These are phyloP conservation scores for Pitta sordida DNA, from an alignment of 2,113 vertebrate species.

Conservation along the genomic window DNA sequence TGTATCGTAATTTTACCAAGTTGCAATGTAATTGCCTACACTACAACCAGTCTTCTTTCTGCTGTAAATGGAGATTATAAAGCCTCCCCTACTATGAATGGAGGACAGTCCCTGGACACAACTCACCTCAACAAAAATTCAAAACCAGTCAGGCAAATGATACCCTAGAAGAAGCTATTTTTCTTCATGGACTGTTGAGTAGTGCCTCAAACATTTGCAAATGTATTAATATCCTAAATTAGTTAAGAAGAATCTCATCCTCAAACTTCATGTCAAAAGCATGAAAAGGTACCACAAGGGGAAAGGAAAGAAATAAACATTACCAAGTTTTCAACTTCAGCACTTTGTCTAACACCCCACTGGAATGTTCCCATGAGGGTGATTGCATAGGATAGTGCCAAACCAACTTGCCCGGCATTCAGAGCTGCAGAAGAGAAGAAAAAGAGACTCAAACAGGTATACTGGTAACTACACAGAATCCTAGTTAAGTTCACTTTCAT, in stretches of 20 bases:
- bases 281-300: neutral
- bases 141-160: neutral
- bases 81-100: neutral
- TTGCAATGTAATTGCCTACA: neutral
- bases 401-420: constrained; percentile 86
- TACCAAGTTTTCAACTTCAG: constrained; percentile 97
- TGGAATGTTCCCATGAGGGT: constrained; percentile 94
- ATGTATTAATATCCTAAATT: neutral
- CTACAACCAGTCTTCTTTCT: neutral
- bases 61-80: neutral
- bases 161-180: neutral
- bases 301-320: constrained; percentile 44
- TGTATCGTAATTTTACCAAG: neutral
- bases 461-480: neutral
- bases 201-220: neutral
- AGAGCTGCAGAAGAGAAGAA: constrained; percentile 69
- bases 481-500: neutral
- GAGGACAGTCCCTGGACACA: neutral
- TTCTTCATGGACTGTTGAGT: neutral
- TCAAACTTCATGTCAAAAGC: constrained; percentile 1
- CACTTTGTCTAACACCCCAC: constrained; percentile 94
- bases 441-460: neutral
- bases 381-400: constrained; percentile 87
- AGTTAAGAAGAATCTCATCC: neutral
- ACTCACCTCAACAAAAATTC: neutral